Evolutionary conservation across 2,888 invertebrate species (phyloP).

Genomic region (Azorinus chamasolen): DNA sequence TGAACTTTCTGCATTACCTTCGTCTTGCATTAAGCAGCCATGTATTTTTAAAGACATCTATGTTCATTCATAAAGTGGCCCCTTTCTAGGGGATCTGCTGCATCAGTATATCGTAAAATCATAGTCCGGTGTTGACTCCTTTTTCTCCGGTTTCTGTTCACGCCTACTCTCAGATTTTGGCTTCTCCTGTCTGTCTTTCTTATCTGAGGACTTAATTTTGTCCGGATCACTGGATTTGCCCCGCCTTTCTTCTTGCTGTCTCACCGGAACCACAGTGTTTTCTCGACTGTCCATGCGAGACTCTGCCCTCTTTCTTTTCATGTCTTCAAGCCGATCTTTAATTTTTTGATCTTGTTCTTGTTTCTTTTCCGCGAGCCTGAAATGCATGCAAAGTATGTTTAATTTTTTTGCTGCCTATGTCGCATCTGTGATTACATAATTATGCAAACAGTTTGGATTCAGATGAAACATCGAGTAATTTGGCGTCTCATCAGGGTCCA

Average conservation of each 20-base stretch:
- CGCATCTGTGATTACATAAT: too few relatives aligned
- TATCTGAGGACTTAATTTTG: constrained; percentile 15
- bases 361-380: constrained; percentile 72
- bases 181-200: constrained; percentile 27
- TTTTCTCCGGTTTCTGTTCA: constrained; percentile 34
- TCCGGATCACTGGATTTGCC: not conserved
- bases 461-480: too few relatives aligned
- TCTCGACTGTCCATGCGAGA: constrained; percentile 38
- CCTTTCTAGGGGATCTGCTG: too few relatives aligned
- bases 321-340: constrained; percentile 73
- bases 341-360: constrained; percentile 72
- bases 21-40: too few relatives aligned
- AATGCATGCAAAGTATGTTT: constrained; percentile 10
- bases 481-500: too few relatives aligned
- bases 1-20: too few relatives aligned
- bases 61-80: too few relatives aligned
- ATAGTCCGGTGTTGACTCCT: constrained; percentile 33
- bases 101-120: constrained; percentile 56
- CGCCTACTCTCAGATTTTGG: constrained; percentile 7
- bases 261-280: not conserved
- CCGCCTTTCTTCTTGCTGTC: constrained; percentile 1
- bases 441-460: too few relatives aligned
- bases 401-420: too few relatives aligned
- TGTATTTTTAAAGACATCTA: too few relatives aligned
- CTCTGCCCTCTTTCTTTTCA: constrained; percentile 64